A percentile compares a stretch with the other conserved stretches of the same genome.
phyloP scores from a whole-genome alignment of 2,888 invertebrate genomes.

The Pollenia angustigena region DNA sequence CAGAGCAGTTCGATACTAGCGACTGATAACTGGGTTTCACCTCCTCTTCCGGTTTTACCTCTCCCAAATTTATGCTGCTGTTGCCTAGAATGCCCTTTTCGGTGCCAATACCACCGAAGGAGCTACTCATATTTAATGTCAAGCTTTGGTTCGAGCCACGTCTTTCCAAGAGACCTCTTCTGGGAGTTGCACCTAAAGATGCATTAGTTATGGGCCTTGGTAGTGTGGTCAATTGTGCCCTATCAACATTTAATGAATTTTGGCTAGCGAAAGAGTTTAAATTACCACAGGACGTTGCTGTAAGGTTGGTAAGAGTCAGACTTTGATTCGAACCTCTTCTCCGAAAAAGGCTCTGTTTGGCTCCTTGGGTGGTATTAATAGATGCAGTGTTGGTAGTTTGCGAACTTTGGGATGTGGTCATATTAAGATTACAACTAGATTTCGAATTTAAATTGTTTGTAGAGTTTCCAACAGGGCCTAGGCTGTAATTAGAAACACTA shows the following conservation, averaged over 20 bases:
- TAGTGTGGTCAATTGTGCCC: constrained; percentile 55
- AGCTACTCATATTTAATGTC: constrained; percentile 88
- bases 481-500: constrained; percentile 86
- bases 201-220: constrained; percentile 62
- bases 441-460: constrained; percentile 78
- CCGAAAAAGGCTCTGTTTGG: constrained; percentile 86
- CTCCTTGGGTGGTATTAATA: constrained; percentile 83
- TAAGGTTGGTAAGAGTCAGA: constrained; percentile 78
- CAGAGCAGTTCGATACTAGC: constrained; percentile 75
- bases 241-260: constrained; percentile 84
- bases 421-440: constrained; percentile 80
- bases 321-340: constrained; percentile 75
- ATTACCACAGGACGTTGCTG: constrained; percentile 83
- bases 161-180: constrained; percentile 91
- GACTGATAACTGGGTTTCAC: constrained; percentile 45
- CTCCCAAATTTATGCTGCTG: constrained; percentile 71
- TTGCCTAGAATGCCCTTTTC: constrained; percentile 74
- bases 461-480: constrained; percentile 85
- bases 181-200: constrained; percentile 78
- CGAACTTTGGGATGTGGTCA: constrained; percentile 65
- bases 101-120: constrained; percentile 74
- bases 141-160: constrained; percentile 96
- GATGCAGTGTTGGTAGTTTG: constrained; percentile 75
- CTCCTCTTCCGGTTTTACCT: constrained; percentile 68
- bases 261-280: constrained; percentile 86